Evolutionary conservation across 1,140 invertebrate species (phyloP).

Genomic region (Euschistus heros): DNA sequence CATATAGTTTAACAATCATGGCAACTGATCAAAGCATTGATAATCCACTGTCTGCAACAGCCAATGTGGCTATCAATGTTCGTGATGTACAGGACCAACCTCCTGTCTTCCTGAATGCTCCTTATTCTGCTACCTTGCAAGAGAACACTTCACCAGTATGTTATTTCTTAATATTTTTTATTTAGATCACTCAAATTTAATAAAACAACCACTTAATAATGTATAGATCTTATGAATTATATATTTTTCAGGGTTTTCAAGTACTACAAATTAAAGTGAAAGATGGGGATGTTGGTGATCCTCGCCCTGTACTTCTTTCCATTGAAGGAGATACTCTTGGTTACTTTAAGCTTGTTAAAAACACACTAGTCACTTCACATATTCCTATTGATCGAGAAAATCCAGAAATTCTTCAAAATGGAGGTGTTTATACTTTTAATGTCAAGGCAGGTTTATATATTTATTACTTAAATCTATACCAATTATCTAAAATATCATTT

Average conservation of each 20-base stretch:
- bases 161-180: conserved; percentile 6
- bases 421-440: conserved; percentile 63
- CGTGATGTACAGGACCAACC: conserved; percentile 71
- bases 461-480: no score
- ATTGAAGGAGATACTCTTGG: conserved; percentile 54
- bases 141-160: conserved; percentile 55
- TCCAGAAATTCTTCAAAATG: conserved; percentile 57
- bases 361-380: conserved; percentile 41
- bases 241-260: conserved; percentile 35
- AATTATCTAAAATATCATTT: no score
- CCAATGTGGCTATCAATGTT: conserved; percentile 61
- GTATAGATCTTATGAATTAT: no score
- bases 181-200: not conserved
- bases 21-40: conserved; percentile 50
- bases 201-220: not conserved
- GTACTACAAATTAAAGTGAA: conserved; percentile 57
- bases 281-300: conserved; percentile 65
- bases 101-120: conserved; percentile 64
- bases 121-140: conserved; percentile 60
- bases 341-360: conserved; percentile 51
- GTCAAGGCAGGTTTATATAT: conserved; percentile 41
- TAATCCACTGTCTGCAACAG: conserved; percentile 47
- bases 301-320: conserved; percentile 49
- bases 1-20: conserved; percentile 55
- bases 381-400: conserved; percentile 62